phyloP scores from a whole-genome alignment of 2,888 invertebrate genomes.

The Leptopilina syphax region DNA sequence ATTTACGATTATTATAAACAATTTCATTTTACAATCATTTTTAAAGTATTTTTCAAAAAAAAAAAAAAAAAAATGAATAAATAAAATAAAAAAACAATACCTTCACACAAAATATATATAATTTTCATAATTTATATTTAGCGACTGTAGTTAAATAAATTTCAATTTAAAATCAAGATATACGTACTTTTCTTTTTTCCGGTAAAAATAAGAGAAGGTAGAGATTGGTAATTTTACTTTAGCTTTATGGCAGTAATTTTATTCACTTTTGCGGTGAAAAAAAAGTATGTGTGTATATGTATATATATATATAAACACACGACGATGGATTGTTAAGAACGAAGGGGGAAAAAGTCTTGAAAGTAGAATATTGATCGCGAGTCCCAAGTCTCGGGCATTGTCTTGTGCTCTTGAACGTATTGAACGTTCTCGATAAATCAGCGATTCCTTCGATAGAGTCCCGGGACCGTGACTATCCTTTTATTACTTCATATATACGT shows the following conservation, averaged over 20 bases:
- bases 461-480: conserved; percentile 32
- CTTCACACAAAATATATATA: too few relatives aligned
- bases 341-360: conserved; percentile 1
- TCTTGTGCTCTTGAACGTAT: conserved; percentile 32
- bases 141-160: neutral
- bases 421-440: conserved; percentile 20
- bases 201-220: neutral
- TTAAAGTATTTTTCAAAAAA: too few relatives aligned
- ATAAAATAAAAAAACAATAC: too few relatives aligned
- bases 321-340: conserved; percentile 1
- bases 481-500: conserved; percentile 30
- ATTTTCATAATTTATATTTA: neutral
- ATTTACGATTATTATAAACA: too few relatives aligned
- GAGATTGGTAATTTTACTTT: neutral
- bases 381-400: neutral
- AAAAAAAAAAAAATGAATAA: too few relatives aligned
- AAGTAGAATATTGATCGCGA: conserved; percentile 19
- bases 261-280: neutral
- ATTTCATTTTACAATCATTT: too few relatives aligned
- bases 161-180: conserved; percentile 4
- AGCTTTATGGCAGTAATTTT: conserved; percentile 5
- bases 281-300: neutral
- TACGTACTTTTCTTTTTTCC: neutral
- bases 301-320: too few relatives aligned
- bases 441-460: conserved; percentile 23